Evolutionary conservation across 2,797 vertebrate genomes (phyloP).

Genomic region (Rhyacichthys aspro): DNA sequence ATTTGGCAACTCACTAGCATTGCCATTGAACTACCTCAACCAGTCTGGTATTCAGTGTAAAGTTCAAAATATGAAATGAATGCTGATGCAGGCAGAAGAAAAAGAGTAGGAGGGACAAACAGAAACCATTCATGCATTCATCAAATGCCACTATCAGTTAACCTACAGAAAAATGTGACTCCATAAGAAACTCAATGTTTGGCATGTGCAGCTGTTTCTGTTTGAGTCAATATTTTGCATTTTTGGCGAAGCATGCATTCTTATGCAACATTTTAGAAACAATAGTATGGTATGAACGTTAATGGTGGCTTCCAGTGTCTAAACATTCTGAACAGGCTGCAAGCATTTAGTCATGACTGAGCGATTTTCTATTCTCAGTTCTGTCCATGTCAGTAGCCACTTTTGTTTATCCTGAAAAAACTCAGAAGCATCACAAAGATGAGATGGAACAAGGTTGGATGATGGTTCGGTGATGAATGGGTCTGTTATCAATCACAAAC

Average conservation of each 20-base stretch:
- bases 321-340: not conserved
- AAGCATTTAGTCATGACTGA: not conserved
- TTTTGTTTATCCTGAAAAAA: too few species aligned
- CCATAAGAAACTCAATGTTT: constrained; percentile 20
- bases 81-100: constrained; percentile 36
- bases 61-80: constrained; percentile 68
- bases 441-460: too few species aligned
- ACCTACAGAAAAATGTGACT: constrained; percentile 19
- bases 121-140: constrained; percentile 35
- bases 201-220: not conserved
- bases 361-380: not conserved
- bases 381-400: not conserved
- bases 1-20: constrained; percentile 66
- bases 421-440: too few species aligned
- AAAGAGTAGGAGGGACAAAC: constrained; percentile 13
- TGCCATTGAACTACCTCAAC: constrained; percentile 56
- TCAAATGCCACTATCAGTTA: constrained; percentile 31
- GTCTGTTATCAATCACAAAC: too few species aligned
- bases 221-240: constrained; percentile 4
- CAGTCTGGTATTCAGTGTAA: constrained; percentile 57
- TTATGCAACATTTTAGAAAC: not conserved
- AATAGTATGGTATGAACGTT: not conserved
- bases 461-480: not conserved
- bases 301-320: not conserved
- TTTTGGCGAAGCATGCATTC: not conserved